Base-by-base conservation (phyloP, 30 jellyfish, hydroid and myxozoan species). In the Hydractinia symbiolongicarpus region DNA sequence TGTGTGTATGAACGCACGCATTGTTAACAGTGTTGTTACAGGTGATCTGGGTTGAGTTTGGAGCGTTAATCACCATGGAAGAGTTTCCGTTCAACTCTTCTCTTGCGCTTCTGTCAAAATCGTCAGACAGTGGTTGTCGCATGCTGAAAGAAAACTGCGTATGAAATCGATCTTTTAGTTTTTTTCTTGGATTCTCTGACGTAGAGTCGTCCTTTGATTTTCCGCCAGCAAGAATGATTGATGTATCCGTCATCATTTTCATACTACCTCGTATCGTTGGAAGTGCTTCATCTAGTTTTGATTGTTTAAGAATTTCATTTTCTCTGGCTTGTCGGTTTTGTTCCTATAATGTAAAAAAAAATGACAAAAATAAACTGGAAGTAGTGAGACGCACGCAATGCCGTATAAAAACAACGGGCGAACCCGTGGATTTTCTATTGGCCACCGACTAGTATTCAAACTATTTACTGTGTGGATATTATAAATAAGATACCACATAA, bases 261-360 rank as follows among this genome's bases (percentile, higher is more conserved):
- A 79, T 49, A n/a, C 69, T 61, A 4, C 73, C 71, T 1, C 73
- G 50, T 69, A 79, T 60, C 13, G 80, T 53, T 50, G 83, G 19
- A 44, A 79, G 30, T 49, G 72, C 44, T 66, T 79, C 62, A 20
- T 60, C 73, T 15, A 19, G 55, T 66, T 62, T 79, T 7, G 64
- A 61, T 11, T 67, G 19, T 58, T 66, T 79, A 20, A 67, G 21
- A 9, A 79, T 66, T 50, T 79, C 87, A 15, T 62, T 67, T 67
- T 79, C 87, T 19, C 87, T 57, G 7, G 87, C 87, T 11, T 67
- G 87, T 5, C 87, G 82, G 54, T 64, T n/a, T 60, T 66, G 86
- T 50, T 79, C 87, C 87, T 79, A 44, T 55, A 55, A 13, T 19
- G n/a, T 1, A 13, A 60, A 60, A 60, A 60, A 60, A 60, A 60